Evolutionary conservation across 2,797 vertebrate species (phyloP).

Genomic region (Chloroceryle amazona): DNA sequence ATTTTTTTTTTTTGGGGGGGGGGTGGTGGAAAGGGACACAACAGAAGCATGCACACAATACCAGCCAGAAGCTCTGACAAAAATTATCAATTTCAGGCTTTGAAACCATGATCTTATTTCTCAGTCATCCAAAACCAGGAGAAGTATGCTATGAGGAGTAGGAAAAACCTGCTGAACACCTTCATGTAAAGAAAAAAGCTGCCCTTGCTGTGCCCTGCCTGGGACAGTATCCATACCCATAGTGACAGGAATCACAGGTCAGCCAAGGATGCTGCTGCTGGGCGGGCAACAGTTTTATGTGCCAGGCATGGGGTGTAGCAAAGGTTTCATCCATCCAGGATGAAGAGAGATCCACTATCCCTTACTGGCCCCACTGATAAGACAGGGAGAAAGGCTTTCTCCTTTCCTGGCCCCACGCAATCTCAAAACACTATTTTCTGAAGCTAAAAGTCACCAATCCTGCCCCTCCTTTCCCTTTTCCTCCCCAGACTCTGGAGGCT

Average conservation of each 20-base stretch:
- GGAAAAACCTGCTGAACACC: neutral
- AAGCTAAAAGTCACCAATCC: neutral
- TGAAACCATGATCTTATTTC: neutral
- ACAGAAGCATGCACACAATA: neutral
- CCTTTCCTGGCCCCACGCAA: neutral
- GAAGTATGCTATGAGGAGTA: neutral
- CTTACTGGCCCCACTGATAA: neutral
- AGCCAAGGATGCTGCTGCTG: neutral
- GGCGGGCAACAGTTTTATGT: neutral
- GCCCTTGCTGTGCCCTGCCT: neutral
- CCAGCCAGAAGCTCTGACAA: neutral
- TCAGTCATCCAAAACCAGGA: neutral
- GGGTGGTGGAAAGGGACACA: too few relatives aligned
- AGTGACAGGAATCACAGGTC: neutral
- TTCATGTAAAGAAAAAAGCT: neutral
- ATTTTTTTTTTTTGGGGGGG: too few relatives aligned
- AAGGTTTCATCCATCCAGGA: neutral
- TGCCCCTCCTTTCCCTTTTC: slow-evolving; percentile 45
- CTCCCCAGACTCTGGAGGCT: neutral
- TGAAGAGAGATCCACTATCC: neutral
- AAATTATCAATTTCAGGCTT: neutral
- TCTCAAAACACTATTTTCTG: neutral
- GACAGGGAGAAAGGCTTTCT: neutral
- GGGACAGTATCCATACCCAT: rapidly evolving
- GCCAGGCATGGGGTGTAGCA: rapidly evolving